Evolutionary conservation across 2,888 invertebrate species (phyloP), one percentile per base, ranked within the genome.

Genomic region (Diaprepes abbreviatus): DNA sequence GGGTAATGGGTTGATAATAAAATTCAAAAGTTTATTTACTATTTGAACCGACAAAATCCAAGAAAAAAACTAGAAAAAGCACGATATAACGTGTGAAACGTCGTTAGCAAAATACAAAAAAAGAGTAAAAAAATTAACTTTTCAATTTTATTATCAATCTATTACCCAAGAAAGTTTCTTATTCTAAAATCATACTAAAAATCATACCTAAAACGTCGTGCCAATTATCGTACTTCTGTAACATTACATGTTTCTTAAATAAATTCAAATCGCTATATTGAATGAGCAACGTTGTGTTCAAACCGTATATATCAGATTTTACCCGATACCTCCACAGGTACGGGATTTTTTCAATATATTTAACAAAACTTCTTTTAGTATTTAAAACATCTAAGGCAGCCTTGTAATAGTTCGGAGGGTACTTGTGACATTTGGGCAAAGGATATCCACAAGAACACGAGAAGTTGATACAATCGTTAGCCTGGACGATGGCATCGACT

Each of bases 401-500:
- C 33, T 87, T 84, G 0, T 87, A 85, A 81, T 86, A 90, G 35
- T 85, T 85, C 86, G 79, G 80, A 79, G 72, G 82, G 80, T 75
- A 83, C 83, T 43, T 82, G 83, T 76, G 85, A 0, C 84, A 83
- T 66, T 83, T 86, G 0, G 90, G 89, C 28, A 88, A 79, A 0
- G 90, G 89, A 77, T 86, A 89, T 6, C 88, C 87, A 77, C 91
- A 91, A 63, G 84, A 83, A 76, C 91, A 91, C 45, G 86, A 86
- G 82, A 76, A 75, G 79, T 85, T 84, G 58, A 83, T 77, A 82
- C 89, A 88, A 0, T 88, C 84, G 62, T 87, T 87, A 76, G 89
- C 83, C 17, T 50, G 59, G 31, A 78, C 71, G 79, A 90, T 90
- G 0, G 88, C 87, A 66, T 87, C 86, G 2, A 86, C 85, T 74